phyloP scores from a whole-genome alignment of 2,797 vertebrate genomes.

The Limnodromus scolopaceus region DNA sequence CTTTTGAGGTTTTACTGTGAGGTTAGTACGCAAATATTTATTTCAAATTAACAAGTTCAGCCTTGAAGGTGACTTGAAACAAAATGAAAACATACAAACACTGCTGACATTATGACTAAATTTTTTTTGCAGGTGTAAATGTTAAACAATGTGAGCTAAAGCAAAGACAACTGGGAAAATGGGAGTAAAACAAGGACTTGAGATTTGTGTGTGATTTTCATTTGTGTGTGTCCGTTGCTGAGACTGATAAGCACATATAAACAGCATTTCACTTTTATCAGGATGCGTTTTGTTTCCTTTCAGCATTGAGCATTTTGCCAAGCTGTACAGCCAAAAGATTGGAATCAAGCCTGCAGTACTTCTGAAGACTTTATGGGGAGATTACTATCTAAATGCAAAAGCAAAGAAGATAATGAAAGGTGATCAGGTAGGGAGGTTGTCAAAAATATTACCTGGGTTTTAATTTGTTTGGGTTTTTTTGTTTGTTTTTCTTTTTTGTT shows the following conservation, averaged over 20 bases:
- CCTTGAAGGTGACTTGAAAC: neutral
- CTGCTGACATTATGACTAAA: neutral
- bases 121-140: slow-evolving; percentile 8
- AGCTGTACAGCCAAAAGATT: slow-evolving; percentile 92
- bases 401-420: slow-evolving; percentile 95
- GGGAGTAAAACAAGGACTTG: neutral
- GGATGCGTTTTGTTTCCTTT: slow-evolving; percentile 33
- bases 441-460: neutral
- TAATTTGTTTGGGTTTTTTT: neutral
- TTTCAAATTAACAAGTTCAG: neutral
- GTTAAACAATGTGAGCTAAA: neutral
- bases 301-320: slow-evolving; percentile 92
- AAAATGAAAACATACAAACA: neutral
- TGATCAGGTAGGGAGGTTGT: slow-evolving; percentile 86
- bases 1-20: neutral
- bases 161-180: neutral
- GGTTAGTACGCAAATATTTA: neutral
- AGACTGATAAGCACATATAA: neutral
- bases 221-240: neutral
- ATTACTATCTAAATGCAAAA: slow-evolving; percentile 93
- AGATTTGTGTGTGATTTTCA: neutral
- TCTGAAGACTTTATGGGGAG: slow-evolving; percentile 95
- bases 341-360: slow-evolving; percentile 88
- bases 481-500: fast-evolving
- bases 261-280: neutral